Evolutionary conservation across 2,888 invertebrate genomes (phyloP).

Genomic region (Drosophila birchii): DNA sequence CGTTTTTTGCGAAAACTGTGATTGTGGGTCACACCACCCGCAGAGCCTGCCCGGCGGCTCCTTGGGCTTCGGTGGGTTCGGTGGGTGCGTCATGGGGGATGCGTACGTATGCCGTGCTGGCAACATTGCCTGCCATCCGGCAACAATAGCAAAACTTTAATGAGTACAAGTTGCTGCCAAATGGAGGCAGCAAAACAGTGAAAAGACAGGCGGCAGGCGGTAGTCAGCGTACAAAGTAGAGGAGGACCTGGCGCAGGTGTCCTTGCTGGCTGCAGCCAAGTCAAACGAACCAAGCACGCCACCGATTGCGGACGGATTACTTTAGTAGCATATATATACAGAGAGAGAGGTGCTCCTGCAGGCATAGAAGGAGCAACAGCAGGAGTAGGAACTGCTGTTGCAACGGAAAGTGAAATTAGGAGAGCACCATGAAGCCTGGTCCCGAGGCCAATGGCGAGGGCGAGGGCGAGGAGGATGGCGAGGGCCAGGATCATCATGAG

Average conservation of each 20-base stretch:
- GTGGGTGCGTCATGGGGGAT: slow-evolving; percentile 35
- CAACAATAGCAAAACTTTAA: slow-evolving; percentile 74
- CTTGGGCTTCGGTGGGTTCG: slow-evolving; percentile 23
- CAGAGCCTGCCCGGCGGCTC: slow-evolving; percentile 11
- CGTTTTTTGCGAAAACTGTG: slow-evolving; percentile 37
- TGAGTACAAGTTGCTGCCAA: slow-evolving; percentile 79
- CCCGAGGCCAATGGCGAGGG: slow-evolving; percentile 41
- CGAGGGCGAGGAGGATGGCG: slow-evolving; percentile 44
- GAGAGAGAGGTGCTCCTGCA: slow-evolving; percentile 1
- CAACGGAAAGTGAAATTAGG: slow-evolving; percentile 7
- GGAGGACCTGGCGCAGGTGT: slow-evolving; percentile 53
- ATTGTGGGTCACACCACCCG: slow-evolving; percentile 45
- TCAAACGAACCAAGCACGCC: slow-evolving; percentile 55
- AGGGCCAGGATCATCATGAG: slow-evolving; percentile 55
- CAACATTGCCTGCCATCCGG: slow-evolving; percentile 48
- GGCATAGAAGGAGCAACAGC: slow-evolving; percentile 4
- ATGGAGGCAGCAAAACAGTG: slow-evolving; percentile 53
- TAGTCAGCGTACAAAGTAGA: slow-evolving; percentile 5
- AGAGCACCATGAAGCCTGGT: slow-evolving; percentile 23
- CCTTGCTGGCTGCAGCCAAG: slow-evolving; percentile 57
- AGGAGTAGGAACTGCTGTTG: slow-evolving; percentile 26
- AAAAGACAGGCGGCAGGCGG: slow-evolving; percentile 33
- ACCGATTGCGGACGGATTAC: slow-evolving; percentile 56
- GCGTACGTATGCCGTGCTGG: slow-evolving; percentile 41
- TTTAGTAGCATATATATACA: neutral